Evolutionary conservation across 2,888 invertebrate genomes (phyloP).

Genomic region (Adineta ricciae): DNA sequence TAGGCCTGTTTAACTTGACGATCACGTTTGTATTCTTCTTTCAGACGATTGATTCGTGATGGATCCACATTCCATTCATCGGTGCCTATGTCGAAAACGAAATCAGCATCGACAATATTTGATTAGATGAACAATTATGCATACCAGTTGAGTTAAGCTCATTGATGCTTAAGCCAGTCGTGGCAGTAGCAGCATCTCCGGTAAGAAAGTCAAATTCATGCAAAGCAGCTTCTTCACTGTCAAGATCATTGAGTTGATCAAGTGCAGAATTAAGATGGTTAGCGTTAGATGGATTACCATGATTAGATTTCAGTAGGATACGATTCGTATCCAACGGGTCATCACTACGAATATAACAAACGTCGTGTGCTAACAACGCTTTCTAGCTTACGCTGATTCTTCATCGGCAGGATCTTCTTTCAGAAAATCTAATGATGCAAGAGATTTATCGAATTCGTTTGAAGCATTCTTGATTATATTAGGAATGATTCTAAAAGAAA

Average conservation of each 20-base stretch:
- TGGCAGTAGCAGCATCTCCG: background rate
- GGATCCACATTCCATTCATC: slow-evolving; percentile 51
- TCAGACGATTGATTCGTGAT: slow-evolving; percentile 49
- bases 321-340: background rate
- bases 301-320: background rate
- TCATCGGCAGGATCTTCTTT: slow-evolving; percentile 4
- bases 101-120: slow-evolving; percentile 18
- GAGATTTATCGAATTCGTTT: background rate
- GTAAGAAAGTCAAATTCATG: slow-evolving; percentile 21
- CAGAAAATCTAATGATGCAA: background rate
- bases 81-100: slow-evolving; percentile 37
- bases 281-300: background rate
- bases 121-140: slow-evolving; percentile 37
- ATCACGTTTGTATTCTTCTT: slow-evolving; percentile 51
- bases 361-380: too few species aligned
- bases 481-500: background rate
- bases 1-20: slow-evolving; percentile 35
- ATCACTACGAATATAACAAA: background rate
- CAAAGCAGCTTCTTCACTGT: slow-evolving; percentile 15
- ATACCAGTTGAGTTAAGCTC: slow-evolving; percentile 38
- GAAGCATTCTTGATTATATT: background rate
- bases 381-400: background rate
- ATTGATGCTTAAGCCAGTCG: slow-evolving; percentile 35
- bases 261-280: background rate
- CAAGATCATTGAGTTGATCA: background rate